Evolutionary conservation across 2,797 vertebrate species (phyloP).

Genomic region (Poeciliopsis gracilis): DNA sequence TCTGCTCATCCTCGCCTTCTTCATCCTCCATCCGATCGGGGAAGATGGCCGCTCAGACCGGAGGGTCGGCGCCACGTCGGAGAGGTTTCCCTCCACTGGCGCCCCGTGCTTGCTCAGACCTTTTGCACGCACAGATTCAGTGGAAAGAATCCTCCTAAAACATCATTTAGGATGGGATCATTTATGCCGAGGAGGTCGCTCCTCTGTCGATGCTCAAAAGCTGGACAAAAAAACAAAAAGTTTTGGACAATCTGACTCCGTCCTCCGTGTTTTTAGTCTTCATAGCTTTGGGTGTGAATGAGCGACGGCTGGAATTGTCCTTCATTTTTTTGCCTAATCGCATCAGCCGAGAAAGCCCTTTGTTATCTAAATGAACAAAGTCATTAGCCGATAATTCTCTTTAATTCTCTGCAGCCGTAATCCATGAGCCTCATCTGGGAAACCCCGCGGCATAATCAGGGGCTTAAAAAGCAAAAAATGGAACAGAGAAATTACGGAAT

Average conservation of each 20-base stretch:
- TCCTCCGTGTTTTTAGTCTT: neutral
- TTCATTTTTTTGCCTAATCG: constrained; percentile 36
- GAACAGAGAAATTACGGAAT: neutral
- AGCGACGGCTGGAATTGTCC: constrained; percentile 26
- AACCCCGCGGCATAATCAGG: constrained; percentile 19
- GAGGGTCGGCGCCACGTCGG: neutral
- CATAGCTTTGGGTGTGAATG: neutral
- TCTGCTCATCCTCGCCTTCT: neutral
- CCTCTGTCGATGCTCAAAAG: neutral
- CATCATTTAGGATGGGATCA: neutral
- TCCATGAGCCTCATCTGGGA: constrained; percentile 39
- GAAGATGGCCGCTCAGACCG: neutral
- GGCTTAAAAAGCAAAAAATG: neutral
- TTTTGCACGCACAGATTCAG: neutral
- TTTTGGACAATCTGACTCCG: neutral
- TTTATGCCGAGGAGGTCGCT: neutral
- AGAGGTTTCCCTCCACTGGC: neutral
- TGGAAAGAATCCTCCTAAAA: neutral
- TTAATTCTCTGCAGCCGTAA: constrained; percentile 53
- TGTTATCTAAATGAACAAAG: constrained; percentile 55
- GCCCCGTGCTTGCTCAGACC: neutral
- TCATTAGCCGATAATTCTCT: constrained; percentile 65
- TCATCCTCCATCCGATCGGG: too few relatives aligned
- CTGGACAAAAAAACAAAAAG: neutral
- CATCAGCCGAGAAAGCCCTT: constrained; percentile 37